A percentile compares a stretch with the other conserved stretches of the same genome.
These are phyloP conservation scores for Xiphophorus hellerii DNA, from an alignment of 2,113 vertebrate genomes.

Conservation along the genomic window DNA sequence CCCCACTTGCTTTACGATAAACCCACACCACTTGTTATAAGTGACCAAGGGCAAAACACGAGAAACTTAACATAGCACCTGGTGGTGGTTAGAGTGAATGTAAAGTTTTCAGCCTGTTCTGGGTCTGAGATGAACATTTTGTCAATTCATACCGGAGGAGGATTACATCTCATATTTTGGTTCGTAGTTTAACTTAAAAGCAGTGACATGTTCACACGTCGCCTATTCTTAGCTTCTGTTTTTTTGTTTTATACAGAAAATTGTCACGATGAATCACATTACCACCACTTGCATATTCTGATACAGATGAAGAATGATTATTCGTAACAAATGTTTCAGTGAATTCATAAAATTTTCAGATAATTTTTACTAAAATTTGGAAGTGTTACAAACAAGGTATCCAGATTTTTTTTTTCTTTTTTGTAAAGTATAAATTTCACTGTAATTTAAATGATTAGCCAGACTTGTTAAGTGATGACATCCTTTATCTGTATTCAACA, in stretches of 20 bases:
- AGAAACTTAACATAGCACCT: conserved; percentile 53
- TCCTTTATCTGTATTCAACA: conserved; percentile 68
- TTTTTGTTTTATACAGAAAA: conserved; percentile 63
- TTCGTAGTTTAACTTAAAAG: conserved; percentile 29
- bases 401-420: conserved; percentile 32
- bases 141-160: conserved; percentile 41
- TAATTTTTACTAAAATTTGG: conserved; percentile 56
- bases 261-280: conserved; percentile 26
- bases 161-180: conserved; percentile 48
- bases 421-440: conserved; percentile 44
- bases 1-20: conserved; percentile 43
- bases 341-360: conserved; percentile 43
- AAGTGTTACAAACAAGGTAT: neutral
- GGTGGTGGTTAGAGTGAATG: conserved; percentile 36
- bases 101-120: conserved; percentile 45
- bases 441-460: conserved; percentile 27
- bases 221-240: conserved; percentile 25
- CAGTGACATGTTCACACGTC: conserved; percentile 31
- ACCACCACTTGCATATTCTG: conserved; percentile 37
- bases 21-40: conserved; percentile 47
- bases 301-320: conserved; percentile 62
- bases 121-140: conserved; percentile 36
- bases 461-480: conserved; percentile 51
- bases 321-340: conserved; percentile 43
- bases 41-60: conserved; percentile 27